Conservation (phyloP, 2,113 vertebrate genomes). For the Nycticebus coucang region DNA sequence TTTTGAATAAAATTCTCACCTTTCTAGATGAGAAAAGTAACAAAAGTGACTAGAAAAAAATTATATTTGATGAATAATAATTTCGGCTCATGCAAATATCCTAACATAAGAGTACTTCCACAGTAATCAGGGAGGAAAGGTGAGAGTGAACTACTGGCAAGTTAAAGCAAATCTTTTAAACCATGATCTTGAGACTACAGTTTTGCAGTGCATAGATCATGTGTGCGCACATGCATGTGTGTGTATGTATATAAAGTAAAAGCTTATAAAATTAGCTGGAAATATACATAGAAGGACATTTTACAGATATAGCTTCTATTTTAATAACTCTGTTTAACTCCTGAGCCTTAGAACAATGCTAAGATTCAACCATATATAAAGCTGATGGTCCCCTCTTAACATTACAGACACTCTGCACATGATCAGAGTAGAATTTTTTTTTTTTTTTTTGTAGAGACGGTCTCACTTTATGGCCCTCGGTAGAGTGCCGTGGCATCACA, state of each 20-base stretch:
- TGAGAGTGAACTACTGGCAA: neutral
- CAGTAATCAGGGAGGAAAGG: neutral
- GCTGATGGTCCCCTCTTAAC: neutral
- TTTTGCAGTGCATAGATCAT: neutral
- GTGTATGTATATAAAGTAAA: neutral
- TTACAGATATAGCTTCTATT: constrained; percentile 13
- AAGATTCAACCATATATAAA: neutral
- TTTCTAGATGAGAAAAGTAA: neutral
- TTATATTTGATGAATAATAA: neutral
- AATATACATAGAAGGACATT: neutral
- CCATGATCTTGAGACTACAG: neutral
- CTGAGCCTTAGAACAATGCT: neutral
- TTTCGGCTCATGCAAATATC: neutral
- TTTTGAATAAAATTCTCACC: neutral
- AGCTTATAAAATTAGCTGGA: constrained; percentile 21
- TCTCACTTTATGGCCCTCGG: too few species aligned
- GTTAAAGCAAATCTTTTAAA: constrained; percentile 29
- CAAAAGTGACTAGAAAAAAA: constrained; percentile 37
- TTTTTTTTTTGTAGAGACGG: too few species aligned
- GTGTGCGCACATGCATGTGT: neutral
- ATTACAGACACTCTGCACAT: neutral
- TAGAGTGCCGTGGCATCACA: too few species aligned
- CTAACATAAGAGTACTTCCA: neutral
- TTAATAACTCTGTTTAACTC: constrained; percentile 25
- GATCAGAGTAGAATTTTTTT: neutral